These are phyloP conservation scores for Aphodius sticticus DNA, from an alignment of 2,888 invertebrate species.

Conservation along the genomic window DNA sequence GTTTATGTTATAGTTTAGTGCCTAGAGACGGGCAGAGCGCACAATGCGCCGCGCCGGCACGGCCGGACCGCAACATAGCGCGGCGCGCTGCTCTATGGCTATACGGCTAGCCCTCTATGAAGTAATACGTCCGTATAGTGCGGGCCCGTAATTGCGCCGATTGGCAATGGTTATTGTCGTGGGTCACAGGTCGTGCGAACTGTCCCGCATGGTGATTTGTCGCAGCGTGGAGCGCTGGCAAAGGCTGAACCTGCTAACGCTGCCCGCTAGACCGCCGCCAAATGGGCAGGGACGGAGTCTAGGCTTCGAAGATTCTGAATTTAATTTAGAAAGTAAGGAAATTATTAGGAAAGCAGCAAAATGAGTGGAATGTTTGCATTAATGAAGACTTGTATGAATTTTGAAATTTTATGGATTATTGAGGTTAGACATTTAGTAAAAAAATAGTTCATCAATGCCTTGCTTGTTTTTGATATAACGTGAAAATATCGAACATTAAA, in stretches of 20 bases:
- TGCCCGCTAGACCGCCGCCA: slow-evolving; percentile 34
- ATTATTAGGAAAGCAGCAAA: too few species aligned
- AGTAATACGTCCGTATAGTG: slow-evolving; percentile 47
- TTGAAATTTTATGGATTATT: too few species aligned
- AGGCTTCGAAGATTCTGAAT: not conserved
- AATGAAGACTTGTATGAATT: too few species aligned
- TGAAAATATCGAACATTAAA: too few species aligned
- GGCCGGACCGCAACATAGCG: slow-evolving; percentile 16
- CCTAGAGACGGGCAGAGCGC: slow-evolving; percentile 17
- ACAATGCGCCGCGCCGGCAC: slow-evolving; percentile 15
- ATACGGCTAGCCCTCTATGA: slow-evolving; percentile 39
- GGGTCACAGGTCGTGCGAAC: slow-evolving; percentile 60
- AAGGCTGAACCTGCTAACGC: not conserved
- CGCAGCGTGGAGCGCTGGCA: slow-evolving; percentile 48
- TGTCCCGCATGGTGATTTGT: slow-evolving; percentile 60
- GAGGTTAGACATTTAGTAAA: too few species aligned
- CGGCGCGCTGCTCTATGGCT: not conserved
- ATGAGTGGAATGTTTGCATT: too few species aligned
- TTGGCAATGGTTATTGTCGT: slow-evolving; percentile 58
- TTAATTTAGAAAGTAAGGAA: too few species aligned
- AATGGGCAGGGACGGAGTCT: not conserved
- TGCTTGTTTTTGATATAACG: too few species aligned
- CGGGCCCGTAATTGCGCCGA: slow-evolving; percentile 54
- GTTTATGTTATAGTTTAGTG: slow-evolving; percentile 16
- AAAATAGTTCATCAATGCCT: too few species aligned